Evolutionary conservation across 1,140 invertebrate species (phyloP).

Genomic region (Pseudomyrmex pallidus): DNA sequence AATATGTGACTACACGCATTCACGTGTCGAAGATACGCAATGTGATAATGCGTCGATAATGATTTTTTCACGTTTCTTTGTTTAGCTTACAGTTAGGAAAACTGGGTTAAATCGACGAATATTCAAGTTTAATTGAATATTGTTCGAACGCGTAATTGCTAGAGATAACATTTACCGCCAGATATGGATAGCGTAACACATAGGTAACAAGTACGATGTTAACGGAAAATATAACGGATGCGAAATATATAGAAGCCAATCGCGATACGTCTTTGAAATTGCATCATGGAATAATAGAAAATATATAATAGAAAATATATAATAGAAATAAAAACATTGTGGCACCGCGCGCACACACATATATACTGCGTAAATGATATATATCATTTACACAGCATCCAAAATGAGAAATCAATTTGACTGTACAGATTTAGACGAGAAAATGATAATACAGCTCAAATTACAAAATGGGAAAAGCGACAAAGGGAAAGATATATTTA

Average conservation of each 20-base stretch:
- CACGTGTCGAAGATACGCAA: not conserved
- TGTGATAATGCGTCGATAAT: not conserved
- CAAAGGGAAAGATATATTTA: slow-evolving; percentile 38
- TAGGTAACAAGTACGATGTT: not conserved
- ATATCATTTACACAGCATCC: no score
- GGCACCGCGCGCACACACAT: not conserved
- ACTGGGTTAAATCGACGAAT: slow-evolving; percentile 8
- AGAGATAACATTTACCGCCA: slow-evolving; percentile 1
- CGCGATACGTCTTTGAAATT: slow-evolving; percentile 20
- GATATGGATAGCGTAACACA: not conserved
- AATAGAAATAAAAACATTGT: slow-evolving; percentile 56
- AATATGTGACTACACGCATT: not conserved
- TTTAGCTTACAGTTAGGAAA: not conserved
- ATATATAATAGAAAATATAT: slow-evolving; percentile 50
- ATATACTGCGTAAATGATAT: not conserved
- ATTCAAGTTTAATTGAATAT: slow-evolving; percentile 7
- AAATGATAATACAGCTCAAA: slow-evolving; percentile 60
- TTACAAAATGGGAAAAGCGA: slow-evolving; percentile 5
- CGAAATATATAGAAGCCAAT: not conserved
- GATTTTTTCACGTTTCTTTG: not conserved
- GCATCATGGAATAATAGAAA: not conserved
- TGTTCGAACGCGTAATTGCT: not conserved
- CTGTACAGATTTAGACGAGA: slow-evolving; percentile 48
- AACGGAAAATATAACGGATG: not conserved
- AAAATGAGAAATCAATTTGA: slow-evolving; percentile 50